phyloP scores from a whole-genome alignment of 2,797 vertebrate species.

The Tapera naevia region DNA sequence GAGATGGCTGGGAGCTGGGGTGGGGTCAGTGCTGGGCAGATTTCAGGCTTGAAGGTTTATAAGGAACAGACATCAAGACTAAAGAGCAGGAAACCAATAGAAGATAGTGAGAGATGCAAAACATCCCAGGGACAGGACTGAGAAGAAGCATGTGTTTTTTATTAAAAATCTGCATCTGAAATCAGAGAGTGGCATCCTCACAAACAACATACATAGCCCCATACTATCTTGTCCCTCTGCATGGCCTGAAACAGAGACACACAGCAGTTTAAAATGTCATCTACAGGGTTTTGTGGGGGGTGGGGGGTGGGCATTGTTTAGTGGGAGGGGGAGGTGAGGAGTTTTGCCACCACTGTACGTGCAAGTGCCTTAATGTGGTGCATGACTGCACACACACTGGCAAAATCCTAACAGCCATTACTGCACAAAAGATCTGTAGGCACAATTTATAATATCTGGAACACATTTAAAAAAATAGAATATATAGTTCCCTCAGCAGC shows the following conservation, averaged over 20 bases:
- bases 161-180: constrained; percentile 37
- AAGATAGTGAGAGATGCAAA: neutral
- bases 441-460: constrained; percentile 40
- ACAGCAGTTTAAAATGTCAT: neutral
- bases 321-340: too few relatives aligned
- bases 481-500: constrained; percentile 49
- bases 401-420: neutral
- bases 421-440: neutral
- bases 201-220: neutral
- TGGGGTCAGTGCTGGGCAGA: neutral
- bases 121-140: neutral
- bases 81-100: neutral
- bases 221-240: neutral
- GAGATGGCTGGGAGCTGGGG: neutral
- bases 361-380: neutral
- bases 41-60: constrained; percentile 19
- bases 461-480: constrained; percentile 50
- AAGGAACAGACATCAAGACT: constrained; percentile 28
- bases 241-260: neutral
- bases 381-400: neutral
- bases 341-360: neutral
- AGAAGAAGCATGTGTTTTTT: constrained; percentile 17
- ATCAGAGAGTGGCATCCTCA: neutral
- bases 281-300: fast-evolving
- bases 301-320: too few relatives aligned